Percentiles rank a stretch among this genome's conserved stretches.
These are phyloP conservation scores for Epizoanthus ramosus DNA, from an alignment of 92 coral and sea anemone genomes.

Conservation along the genomic window DNA sequence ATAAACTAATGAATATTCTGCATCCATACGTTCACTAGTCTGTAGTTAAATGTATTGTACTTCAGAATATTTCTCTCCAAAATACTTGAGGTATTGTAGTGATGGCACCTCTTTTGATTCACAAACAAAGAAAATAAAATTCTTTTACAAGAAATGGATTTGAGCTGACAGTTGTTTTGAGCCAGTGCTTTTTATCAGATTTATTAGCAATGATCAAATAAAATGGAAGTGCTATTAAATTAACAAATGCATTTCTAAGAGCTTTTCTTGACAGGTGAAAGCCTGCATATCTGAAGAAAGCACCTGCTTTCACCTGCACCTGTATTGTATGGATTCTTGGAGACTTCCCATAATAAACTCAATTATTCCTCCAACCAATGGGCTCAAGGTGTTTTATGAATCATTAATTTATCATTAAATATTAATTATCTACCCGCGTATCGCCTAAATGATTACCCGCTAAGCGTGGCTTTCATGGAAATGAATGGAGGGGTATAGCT, in stretches of 20 bases:
- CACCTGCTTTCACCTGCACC: constrained; percentile 93
- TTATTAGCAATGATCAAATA: constrained; percentile 78
- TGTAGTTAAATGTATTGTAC: background rate
- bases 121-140: constrained; percentile 51
- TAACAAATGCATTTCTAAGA: constrained; percentile 95
- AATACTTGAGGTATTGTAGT: background rate
- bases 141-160: constrained; percentile 37
- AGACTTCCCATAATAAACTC: constrained; percentile 72
- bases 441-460: constrained; percentile 85
- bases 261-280: constrained; percentile 71
- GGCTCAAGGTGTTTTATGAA: constrained; percentile 76
- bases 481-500: constrained; percentile 67
- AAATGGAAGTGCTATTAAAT: constrained; percentile 81
- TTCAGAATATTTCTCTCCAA: background rate
- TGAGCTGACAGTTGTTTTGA: constrained; percentile 49
- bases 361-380: constrained; percentile 82
- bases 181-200: constrained; percentile 72
- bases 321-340: constrained; percentile 67
- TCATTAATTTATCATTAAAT: constrained; percentile 90
- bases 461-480: constrained; percentile 83
- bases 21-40: background rate
- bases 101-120: constrained; percentile 44
- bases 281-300: constrained; percentile 20
- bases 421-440: constrained; percentile 88
- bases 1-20: constrained; percentile 23